These are phyloP conservation scores for Diorhabda carinulata DNA, from an alignment of 1,140 invertebrate species.

Conservation along the genomic window DNA sequence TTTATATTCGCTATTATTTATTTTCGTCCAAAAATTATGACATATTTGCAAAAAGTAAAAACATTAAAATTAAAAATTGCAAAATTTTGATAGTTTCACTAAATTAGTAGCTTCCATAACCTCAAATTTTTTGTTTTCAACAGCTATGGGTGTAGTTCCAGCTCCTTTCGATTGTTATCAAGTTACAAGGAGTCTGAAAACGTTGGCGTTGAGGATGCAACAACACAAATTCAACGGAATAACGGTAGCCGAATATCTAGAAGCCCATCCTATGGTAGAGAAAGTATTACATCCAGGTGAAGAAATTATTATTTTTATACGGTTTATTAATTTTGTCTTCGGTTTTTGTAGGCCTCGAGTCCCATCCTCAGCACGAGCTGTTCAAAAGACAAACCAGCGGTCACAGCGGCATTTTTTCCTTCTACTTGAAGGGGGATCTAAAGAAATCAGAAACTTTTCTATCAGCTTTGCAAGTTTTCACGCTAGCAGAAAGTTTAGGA, in stretches of 20 bases:
- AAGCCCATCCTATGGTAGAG: conserved; percentile 71
- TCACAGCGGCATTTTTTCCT: conserved; percentile 89
- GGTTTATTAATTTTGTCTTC: neutral
- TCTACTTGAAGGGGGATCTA: conserved; percentile 73
- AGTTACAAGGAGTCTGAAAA: conserved; percentile 93
- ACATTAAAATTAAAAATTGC: no score
- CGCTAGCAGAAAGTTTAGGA: conserved; percentile 92
- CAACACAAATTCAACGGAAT: conserved; percentile 78
- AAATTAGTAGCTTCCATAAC: no score
- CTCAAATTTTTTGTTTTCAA: conserved; percentile 33
- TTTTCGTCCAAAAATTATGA: no score
- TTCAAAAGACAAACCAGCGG: conserved; percentile 81
- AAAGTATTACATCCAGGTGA: conserved; percentile 82
- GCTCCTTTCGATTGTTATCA: conserved; percentile 95
- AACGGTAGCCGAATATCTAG: conserved; percentile 74
- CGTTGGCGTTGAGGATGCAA: conserved; percentile 87
- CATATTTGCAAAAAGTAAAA: no score
- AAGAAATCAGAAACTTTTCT: conserved; percentile 76
- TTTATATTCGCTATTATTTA: no score
- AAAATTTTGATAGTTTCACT: no score
- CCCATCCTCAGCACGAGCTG: conserved; percentile 87
- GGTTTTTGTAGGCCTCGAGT: conserved; percentile 64
- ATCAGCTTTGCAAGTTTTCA: conserved; percentile 74
- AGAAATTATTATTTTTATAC: neutral
- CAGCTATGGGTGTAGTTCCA: conserved; percentile 86